Evolutionary conservation across 1,140 invertebrate genomes (phyloP), one percentile per base, ranked within the genome.

Genomic region (Drosophila yakuba): DNA sequence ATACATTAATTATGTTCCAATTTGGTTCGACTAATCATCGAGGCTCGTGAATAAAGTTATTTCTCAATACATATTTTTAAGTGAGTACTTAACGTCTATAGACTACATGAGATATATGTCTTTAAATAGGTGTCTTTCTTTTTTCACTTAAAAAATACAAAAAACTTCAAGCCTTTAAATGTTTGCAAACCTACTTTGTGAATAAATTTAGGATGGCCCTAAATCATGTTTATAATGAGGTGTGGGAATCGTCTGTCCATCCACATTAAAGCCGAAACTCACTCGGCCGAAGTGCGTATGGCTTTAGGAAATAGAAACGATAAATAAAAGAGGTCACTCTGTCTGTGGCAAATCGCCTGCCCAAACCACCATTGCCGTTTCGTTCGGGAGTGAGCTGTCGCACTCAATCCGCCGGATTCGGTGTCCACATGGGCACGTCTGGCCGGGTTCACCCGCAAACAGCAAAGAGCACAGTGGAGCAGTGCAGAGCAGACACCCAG

Each of bases 291-390:
- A 47, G 28, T 17, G 39, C 56, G 41, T 73, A 36, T 47, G 54
- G 39, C 36, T 58, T 43, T 75, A 32, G 32, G 47, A 57, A 67
- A 50, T 58, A 38, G 66, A 55, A 80, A 68, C 60, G 66, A 85
- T 86, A 81, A 78, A 81, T 86, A 85, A 86, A 75, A 81, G 82
- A 86, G 81, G 81, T 85, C 81, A 85, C 51, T 74, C 54, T 77
- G 43, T 67, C 76, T 77, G 78, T 78, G 61, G 78, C 82, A 81
- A 86, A 86, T 85, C 60, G 78, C 43, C 74, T 68, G 72, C 64
- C 54, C 63, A 74, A 83, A 62, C 64, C 75, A 51, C 60, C 44
- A 74, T 80, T 56, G 64, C 76, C 54, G 54, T 17, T 36, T 72
- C 54, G 54, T 17, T 36, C 58, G 63, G 47, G 23, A 64, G 63